Evolutionary conservation across 2,888 invertebrate species (phyloP), one percentile per base, ranked within the genome.

Genomic region (Chouioia cunea): DNA sequence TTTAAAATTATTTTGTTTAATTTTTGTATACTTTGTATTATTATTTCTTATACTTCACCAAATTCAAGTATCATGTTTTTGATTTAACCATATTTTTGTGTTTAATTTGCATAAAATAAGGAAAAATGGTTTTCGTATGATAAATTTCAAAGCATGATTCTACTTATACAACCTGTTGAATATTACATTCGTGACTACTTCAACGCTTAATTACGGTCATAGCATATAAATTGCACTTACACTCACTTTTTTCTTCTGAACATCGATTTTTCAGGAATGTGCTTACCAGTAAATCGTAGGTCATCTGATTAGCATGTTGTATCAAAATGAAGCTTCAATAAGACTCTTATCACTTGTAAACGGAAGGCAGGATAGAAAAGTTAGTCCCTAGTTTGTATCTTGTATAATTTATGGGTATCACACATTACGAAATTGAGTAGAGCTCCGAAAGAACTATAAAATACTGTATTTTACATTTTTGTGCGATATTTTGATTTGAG

Each of bases 291-390:
- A 58, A 58, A 58, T 58, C 44, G 2, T 8, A 46, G 58, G 10
- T 58, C 46, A 46, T 20, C 58, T 2, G 58, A 58, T 20, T 58
- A 44, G 46, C 46, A 46, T 58, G 44, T 46, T 18, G 18, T 22
- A 44, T 58, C 58, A 58, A 44, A 58, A n/a, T n/a, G n/a, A 58
- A 58, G 44, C 44, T 58, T 58, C 58, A 58, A 58, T 58, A 58
- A 58, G 22, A 18, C 58, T 58, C 46, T 58, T 58, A 20, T 20
- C 58, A 44, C 58, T 58, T 58, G 1, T 44, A 58, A 58, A 0
- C 46, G 46, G 12, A 58, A 46, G 58, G 43, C 44, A 44, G 46
- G 46, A 22, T 58, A 46, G 44, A 44, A 58, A 58, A 58, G 1
- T 12, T 3, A 58, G 20, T 46, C 12, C 18, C 58, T 46, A 46